Evolutionary conservation across 1,140 invertebrate genomes (phyloP), one percentile per base, ranked within the genome.

Genomic region (Drosophila auraria): DNA sequence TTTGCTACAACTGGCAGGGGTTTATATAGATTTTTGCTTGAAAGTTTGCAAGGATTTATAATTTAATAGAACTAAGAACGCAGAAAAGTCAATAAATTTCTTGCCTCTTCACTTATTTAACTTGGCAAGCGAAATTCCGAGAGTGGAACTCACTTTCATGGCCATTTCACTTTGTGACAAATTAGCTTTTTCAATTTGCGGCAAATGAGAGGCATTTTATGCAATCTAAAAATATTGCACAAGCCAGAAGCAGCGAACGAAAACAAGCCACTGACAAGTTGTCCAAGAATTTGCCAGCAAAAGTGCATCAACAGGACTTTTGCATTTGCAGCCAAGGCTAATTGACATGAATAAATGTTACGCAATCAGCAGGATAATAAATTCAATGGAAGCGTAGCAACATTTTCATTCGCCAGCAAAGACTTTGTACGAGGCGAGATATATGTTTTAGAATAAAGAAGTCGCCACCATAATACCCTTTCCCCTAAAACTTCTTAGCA

Each of bases 271-370:
- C 58, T 63, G 63, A 42, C 74, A 71, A 65, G 30, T 38, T 66
- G 42, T 36, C 57, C 51, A 53, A 69, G 61, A 61, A 69, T 38
- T 20, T 15, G 49, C 25, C 42, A 69, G 53, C 47, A 42, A 60
- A 51, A 49, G 57, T 36, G 47, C 61, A 60, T 78, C 53, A 75
- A 69, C 57, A 62, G 75, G 47, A 57, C 42, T 78, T 71, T 63
- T 62, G 65, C 66, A 72, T 79, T 79, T 72, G 77, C 59, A 64
- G 65, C 54, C 64, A 72, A 17, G 36, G 65, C 75, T 79, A 80
- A 86, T 86, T 87, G 83, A 71, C 75, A 79, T 76, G 75, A 82
- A 79, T 86, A 87, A 82, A 78, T 86, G 79, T 69, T 63, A 71
- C 51, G 75, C 83, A 82, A 82, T 87, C 82, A 86, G 79, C 66